phyloP scores from a whole-genome alignment of 2,797 vertebrate species.

The Tenualosa ilisha region DNA sequence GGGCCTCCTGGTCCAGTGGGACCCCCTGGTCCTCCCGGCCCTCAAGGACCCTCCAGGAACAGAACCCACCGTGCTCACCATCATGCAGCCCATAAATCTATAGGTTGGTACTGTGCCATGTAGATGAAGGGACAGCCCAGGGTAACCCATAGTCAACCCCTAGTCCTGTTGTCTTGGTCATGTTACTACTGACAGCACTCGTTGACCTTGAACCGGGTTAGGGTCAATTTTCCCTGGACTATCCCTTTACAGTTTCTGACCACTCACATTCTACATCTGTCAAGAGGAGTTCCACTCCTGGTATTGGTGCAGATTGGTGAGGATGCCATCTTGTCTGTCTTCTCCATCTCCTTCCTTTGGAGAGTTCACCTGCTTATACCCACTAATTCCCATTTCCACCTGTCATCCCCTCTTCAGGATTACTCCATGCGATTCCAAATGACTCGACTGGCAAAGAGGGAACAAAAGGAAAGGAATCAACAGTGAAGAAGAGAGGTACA shows the following conservation, averaged over 20 bases:
- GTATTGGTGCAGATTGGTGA: too few species aligned
- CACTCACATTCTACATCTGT: background rate
- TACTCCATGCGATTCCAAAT: slow-evolving; percentile 74
- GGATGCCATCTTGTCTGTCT: background rate
- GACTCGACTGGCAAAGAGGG: slow-evolving; percentile 71
- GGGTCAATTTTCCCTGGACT: too few species aligned
- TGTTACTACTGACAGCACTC: too few species aligned
- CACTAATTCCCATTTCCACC: background rate
- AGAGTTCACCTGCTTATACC: background rate
- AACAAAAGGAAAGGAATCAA: slow-evolving; percentile 58
- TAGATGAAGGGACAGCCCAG: background rate
- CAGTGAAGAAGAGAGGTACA: slow-evolving; percentile 75
- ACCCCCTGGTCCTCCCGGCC: slow-evolving; percentile 72
- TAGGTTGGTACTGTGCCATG: slow-evolving; percentile 62
- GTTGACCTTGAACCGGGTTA: too few species aligned
- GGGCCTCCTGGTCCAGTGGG: slow-evolving; percentile 82
- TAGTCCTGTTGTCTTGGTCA: too few species aligned
- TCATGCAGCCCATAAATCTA: slow-evolving; percentile 67
- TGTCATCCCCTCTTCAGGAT: slow-evolving; percentile 53
- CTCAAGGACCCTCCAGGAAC: slow-evolving; percentile 76
- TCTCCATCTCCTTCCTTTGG: background rate
- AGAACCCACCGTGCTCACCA: slow-evolving; percentile 77
- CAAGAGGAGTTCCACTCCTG: background rate
- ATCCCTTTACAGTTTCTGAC: background rate
- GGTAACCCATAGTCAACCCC: too few species aligned